These are phyloP conservation scores for Rhinolophus sinicus DNA, from an alignment of 2,113 vertebrate species.

Conservation along the genomic window DNA sequence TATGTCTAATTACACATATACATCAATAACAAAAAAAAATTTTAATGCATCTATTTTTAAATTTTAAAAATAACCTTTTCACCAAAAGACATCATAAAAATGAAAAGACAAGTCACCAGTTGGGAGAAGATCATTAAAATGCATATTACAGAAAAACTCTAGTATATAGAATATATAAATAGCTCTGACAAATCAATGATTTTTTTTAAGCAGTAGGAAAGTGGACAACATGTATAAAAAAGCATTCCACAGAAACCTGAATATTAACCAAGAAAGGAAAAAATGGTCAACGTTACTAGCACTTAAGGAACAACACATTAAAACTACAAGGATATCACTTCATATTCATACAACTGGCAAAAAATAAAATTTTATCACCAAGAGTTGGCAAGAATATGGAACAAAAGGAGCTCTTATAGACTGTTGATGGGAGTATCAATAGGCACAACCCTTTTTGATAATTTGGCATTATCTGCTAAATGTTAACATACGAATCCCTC, in stretches of 20 bases:
- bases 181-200: neutral
- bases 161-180: neutral
- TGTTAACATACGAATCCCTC: neutral
- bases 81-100: neutral
- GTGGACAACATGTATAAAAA: neutral
- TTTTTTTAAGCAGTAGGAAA: neutral
- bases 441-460: neutral
- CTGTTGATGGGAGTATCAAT: neutral
- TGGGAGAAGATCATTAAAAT: neutral
- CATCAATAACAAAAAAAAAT: neutral
- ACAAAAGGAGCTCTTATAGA: neutral
- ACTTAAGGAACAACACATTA: neutral
- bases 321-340: constrained; percentile 17
- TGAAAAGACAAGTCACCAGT: neutral
- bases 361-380: neutral
- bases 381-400: neutral
- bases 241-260: neutral
- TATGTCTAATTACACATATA: neutral
- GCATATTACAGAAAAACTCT: neutral
- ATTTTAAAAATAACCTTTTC: neutral
- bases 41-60: neutral
- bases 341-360: neutral
- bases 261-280: neutral
- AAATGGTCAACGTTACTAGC: neutral
- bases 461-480: neutral